phyloP scores from a whole-genome alignment of 2,113 vertebrate species.

The Esox niger region DNA sequence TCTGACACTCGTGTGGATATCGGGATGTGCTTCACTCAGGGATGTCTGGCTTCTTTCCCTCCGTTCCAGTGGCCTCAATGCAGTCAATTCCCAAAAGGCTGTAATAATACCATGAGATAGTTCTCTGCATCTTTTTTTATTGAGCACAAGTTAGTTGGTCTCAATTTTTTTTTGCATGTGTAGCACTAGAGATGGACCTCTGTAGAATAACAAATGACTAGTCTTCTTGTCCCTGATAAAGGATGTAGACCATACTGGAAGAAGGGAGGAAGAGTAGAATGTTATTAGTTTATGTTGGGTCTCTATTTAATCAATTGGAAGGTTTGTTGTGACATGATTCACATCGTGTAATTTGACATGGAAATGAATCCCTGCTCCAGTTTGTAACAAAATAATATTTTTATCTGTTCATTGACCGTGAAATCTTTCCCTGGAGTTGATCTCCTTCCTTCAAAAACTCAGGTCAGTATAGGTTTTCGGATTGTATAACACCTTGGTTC shows the following conservation, averaged over 20 bases:
- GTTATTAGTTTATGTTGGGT: neutral
- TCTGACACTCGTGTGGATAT: neutral
- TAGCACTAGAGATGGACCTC: too few species aligned
- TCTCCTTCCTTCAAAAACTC: neutral
- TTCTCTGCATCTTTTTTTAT: too few species aligned
- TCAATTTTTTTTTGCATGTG: too few species aligned
- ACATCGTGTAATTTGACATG: neutral
- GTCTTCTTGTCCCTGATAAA: neutral
- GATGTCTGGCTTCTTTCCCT: neutral
- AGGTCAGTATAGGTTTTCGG: conserved; percentile 11
- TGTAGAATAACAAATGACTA: neutral
- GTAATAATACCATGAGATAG: neutral
- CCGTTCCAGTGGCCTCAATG: neutral
- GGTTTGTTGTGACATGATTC: neutral
- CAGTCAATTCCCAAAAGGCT: too few species aligned
- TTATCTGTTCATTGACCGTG: neutral
- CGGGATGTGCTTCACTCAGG: neutral
- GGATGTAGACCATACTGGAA: neutral
- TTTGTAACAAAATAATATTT: neutral
- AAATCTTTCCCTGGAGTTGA: neutral
- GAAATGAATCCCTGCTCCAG: neutral
- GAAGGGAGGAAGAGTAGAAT: neutral
- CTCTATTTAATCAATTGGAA: neutral
- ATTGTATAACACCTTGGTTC: conserved; percentile 7
- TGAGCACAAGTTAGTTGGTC: too few species aligned